phyloP scores from a whole-genome alignment of 2,888 invertebrate genomes.

The Oligia fasciuncula region DNA sequence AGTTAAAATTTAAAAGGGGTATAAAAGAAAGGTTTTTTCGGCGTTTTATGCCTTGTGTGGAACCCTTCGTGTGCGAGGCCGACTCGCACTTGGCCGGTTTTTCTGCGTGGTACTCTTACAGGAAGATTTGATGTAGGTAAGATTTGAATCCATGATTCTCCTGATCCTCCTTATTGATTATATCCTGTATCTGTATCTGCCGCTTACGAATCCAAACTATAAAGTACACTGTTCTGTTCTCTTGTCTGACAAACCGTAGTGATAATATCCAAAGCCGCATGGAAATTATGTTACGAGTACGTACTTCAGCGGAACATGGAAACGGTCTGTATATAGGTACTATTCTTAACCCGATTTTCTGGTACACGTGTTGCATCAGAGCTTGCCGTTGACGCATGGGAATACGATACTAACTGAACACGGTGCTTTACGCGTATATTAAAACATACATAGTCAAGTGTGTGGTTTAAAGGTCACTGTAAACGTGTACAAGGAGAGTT shows the following conservation, averaged over 20 bases:
- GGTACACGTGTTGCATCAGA: conserved; percentile 74
- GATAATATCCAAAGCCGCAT: conserved; percentile 30
- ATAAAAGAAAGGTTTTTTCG: no score
- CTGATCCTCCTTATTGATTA: neutral
- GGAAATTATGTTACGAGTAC: conserved; percentile 26
- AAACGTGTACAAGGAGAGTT: conserved; percentile 30
- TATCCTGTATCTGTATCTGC: neutral
- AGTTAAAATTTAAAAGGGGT: no score
- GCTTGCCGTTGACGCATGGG: conserved; percentile 76
- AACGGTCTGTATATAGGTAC: conserved; percentile 61
- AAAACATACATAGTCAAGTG: conserved; percentile 43
- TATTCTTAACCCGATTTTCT: conserved; percentile 70
- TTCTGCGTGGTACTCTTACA: neutral
- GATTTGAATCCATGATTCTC: neutral
- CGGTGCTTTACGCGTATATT: conserved; percentile 57
- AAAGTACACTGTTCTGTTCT: neutral
- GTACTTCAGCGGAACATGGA: conserved; percentile 51
- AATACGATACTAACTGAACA: conserved; percentile 72
- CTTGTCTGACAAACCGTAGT: conserved; percentile 4
- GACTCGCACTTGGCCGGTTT: no score
- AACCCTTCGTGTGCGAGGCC: no score
- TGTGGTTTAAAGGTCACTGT: conserved; percentile 44
- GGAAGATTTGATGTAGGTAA: neutral
- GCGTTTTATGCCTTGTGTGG: no score
- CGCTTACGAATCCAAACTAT: conserved; percentile 3